Conservation (phyloP, 2,888 invertebrate species). For the Drosophila anomalata region DNA sequence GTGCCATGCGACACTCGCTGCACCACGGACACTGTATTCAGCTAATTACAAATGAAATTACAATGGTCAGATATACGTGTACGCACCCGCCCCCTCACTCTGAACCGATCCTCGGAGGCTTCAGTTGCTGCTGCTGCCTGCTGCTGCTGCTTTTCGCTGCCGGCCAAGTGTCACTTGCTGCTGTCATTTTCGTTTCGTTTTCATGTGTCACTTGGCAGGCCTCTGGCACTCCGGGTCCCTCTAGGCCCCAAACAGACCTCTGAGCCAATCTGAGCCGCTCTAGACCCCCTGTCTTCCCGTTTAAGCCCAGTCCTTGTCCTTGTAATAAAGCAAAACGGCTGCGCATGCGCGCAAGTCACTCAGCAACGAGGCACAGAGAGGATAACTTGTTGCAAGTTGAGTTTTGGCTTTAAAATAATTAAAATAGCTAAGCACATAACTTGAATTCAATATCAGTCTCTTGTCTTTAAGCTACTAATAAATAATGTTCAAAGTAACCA, state of each 20-base stretch:
- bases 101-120: constrained; percentile 45
- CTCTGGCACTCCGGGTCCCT: constrained; percentile 48
- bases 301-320: constrained; percentile 31
- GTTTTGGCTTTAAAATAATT: no score
- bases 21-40: constrained; percentile 54
- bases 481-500: no score
- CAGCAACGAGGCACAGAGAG: constrained; percentile 52
- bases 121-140: constrained; percentile 46
- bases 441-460: no score
- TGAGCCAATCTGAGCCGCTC: constrained; percentile 32
- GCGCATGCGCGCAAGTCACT: constrained; percentile 65
- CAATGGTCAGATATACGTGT: constrained; percentile 48
- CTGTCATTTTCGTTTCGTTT: constrained; percentile 78
- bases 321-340: constrained; percentile 71
- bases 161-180: constrained; percentile 71
- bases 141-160: constrained; percentile 50
- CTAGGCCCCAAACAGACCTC: not conserved
- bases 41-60: constrained; percentile 77
- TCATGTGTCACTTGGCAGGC: constrained; percentile 77
- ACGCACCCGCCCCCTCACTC: constrained; percentile 8
- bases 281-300: constrained; percentile 19
- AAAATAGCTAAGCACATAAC: no score
- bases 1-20: constrained; percentile 61
- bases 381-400: not conserved
- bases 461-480: no score